Evolutionary conservation across 1,140 invertebrate genomes (phyloP), one percentile per base, ranked within the genome.

Genomic region (Formica exsecta): DNA sequence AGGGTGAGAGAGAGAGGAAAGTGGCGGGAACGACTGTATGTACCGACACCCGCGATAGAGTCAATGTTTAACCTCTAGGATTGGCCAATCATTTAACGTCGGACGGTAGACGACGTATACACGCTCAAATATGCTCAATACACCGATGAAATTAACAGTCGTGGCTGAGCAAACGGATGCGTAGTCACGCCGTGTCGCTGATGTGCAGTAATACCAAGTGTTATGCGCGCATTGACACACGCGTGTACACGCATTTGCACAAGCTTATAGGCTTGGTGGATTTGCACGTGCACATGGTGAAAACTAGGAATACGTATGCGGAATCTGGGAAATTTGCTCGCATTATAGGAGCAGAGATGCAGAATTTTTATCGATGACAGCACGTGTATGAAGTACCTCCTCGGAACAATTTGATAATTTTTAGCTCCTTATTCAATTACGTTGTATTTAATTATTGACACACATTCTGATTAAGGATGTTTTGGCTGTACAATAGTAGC

Each of bases 81-180:
- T 85, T 85, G 81, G 81, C 71, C 81, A 77, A 85, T 85, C 81
- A 65, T 85, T 85, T 85, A 85, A 85, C 79, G 68, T 83, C 59
- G 54, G 54, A 54, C 73, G 61, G 29, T 65, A 77, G 59, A 66
- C 59, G 41, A 22, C 73, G 73, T 77, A 77, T 66, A 77, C 59
- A 76, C 44, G 61, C 74, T 59, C 81, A 85, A 85, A 85, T 85
- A 85, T 85, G 61, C 81, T 77, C 81, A 44, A 85, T 85, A 85
- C 65, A 61, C 61, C 81, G 48, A 66, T 48, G 74, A 85, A 85
- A 85, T 85, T 77, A 85, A 85, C 81, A 77, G 81, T 64, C 61
- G 36, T 65, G 44, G 74, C 62, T 77, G 48, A 65, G 62, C 61
- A 85, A 85, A 74, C 79, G 38, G 79, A 83, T 85, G 81, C 74